Conservation (phyloP, 2,113 vertebrate species). For the Arvicanthis niloticus region DNA sequence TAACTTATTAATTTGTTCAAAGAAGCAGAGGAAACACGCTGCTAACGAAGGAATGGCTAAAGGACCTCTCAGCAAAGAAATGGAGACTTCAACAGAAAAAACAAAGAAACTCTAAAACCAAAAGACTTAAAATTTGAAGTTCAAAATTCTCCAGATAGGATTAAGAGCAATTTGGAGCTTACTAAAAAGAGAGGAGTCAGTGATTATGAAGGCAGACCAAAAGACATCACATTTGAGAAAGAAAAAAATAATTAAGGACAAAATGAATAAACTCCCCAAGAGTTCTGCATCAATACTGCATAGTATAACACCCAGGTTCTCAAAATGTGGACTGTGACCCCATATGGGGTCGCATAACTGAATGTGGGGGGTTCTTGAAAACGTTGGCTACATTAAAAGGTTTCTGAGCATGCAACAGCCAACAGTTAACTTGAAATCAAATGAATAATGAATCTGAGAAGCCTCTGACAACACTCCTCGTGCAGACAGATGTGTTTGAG, state of each 20-base stretch:
- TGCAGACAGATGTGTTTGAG: fast-evolving
- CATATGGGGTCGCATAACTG: not conserved
- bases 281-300: not conserved
- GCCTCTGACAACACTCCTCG: not conserved
- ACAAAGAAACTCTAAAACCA: not conserved
- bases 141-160: not conserved
- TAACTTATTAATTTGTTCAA: not conserved
- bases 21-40: not conserved
- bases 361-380: not conserved
- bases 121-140: not conserved
- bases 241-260: not conserved
- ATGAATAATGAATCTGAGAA: not conserved
- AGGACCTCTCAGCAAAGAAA: not conserved
- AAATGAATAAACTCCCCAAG: not conserved
- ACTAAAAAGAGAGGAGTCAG: not conserved
- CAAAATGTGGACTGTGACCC: not conserved
- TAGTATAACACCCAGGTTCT: not conserved
- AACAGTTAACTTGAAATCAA: not conserved
- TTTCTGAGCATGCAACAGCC: not conserved
- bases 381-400: not conserved
- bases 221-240: not conserved
- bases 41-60: not conserved
- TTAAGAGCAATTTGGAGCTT: not conserved
- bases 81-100: not conserved
- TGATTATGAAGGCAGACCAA: not conserved